phyloP scores from a whole-genome alignment of 1,140 invertebrate species.

The Diabrotica virgifera region DNA sequence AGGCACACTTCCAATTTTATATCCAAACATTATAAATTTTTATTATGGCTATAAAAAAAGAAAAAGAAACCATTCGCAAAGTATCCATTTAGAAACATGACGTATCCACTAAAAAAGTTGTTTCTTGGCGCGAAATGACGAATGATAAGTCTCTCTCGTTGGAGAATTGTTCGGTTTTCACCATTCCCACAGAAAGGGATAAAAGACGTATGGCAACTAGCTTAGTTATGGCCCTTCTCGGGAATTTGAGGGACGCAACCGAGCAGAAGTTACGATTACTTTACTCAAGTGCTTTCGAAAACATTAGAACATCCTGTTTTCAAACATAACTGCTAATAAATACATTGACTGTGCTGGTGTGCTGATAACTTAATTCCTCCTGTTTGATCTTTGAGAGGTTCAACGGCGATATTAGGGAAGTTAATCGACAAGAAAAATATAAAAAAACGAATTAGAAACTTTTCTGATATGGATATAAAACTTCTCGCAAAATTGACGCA shows the following conservation, averaged over 20 bases:
- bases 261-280: slow-evolving; percentile 21
- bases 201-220: slow-evolving; percentile 13
- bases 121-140: background rate
- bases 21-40: background rate
- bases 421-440: no score
- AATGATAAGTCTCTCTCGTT: slow-evolving; percentile 4
- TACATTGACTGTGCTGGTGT: slow-evolving; percentile 6
- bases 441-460: no score
- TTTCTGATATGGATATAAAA: no score
- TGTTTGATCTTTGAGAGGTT: background rate
- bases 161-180: slow-evolving; percentile 5
- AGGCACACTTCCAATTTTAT: background rate
- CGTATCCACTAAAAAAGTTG: background rate
- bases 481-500: no score
- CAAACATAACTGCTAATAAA: slow-evolving; percentile 19
- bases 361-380: background rate
- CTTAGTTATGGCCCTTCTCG: slow-evolving; percentile 17
- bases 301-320: slow-evolving; percentile 19
- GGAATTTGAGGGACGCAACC: slow-evolving; percentile 11
- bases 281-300: slow-evolving; percentile 19
- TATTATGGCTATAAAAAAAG: background rate
- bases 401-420: no score
- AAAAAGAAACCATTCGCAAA: background rate
- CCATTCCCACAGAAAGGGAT: slow-evolving; percentile 8
- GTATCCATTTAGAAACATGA: slow-evolving; percentile 2